Base-by-base conservation (phyloP, 2,797 vertebrate genomes). In the Harpagifer antarcticus region DNA sequence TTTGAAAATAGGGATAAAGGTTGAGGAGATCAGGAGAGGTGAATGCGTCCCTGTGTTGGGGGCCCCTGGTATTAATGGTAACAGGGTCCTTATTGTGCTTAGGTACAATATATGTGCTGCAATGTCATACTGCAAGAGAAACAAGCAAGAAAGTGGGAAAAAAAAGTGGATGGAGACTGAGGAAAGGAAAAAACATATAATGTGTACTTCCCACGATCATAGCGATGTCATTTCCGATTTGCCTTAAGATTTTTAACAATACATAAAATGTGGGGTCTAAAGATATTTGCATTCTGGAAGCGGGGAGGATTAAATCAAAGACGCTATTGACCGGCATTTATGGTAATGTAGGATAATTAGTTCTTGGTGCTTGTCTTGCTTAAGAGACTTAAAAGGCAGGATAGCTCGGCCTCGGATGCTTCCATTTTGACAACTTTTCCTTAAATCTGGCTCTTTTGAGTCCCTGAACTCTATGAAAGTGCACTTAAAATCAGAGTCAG, bases 51-150 rank as follows among this genome's bases (percentile, higher is more conserved):
- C 42, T 50, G 27, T 43, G 37, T 66, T 65, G 56, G 81, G 72
- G 72, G 56, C 79, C 65, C 58, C 19, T 53, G 81, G 67, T 74
- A 33, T 77, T 62, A 60, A 72, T 59, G 81, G 71, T 72, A 83
- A 78, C 55, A 17, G 45, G 72, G 69, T 33, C 33, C 45, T 76
- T 79, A 68, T 58, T 74, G 70, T 72, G 15, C 43, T 67, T 20
- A 40, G 47, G 61, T 43, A 49, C n/a, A 20, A 9, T 74, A 27
- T 5, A 16, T 47, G 58, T 60, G 40, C 31, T 16, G 27, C 49
- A 3, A 53, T 19, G n/a, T 33, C 37, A 59, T 45, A 49, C 49
- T 23, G 27, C 33, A n/a, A 9, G 12, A 27, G 23, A 27, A 27
- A 27, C 23, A 23, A 23, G 23, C 23, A 23, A 23, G 23, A 23